phyloP scores from a whole-genome alignment of 2,888 invertebrate genomes.

The Apeira syringaria region DNA sequence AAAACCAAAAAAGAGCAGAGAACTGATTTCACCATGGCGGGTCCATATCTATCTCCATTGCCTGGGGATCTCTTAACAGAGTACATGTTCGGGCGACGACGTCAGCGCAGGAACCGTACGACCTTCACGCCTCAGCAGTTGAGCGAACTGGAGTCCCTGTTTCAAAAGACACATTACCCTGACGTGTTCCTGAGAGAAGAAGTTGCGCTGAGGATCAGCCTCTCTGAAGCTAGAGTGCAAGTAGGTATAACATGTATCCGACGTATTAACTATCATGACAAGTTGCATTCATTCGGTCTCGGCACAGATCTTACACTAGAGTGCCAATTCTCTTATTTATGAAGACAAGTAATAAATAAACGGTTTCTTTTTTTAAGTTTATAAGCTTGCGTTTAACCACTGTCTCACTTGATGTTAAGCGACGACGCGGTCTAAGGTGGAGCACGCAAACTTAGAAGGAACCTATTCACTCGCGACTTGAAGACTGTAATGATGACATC shows the following conservation, averaged over 20 bases:
- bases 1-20: neutral
- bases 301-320: too few species aligned
- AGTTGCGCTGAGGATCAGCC: slow-evolving; percentile 94
- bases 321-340: too few species aligned
- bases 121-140: slow-evolving; percentile 97
- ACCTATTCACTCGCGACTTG: too few species aligned
- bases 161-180: slow-evolving; percentile 97
- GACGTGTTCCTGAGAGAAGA: slow-evolving; percentile 95
- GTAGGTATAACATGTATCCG: slow-evolving; percentile 60
- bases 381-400: too few species aligned
- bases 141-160: slow-evolving; percentile 94
- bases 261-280: too few species aligned
- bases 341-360: too few species aligned
- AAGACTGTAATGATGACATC: too few species aligned
- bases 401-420: too few species aligned
- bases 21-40: slow-evolving; percentile 85
- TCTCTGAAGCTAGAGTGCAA: slow-evolving; percentile 97
- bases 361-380: too few species aligned
- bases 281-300: too few species aligned
- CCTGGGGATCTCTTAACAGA: slow-evolving; percentile 95
- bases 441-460: too few species aligned
- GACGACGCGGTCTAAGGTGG: too few species aligned
- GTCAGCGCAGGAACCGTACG: slow-evolving; percentile 95
- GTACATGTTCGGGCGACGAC: slow-evolving; percentile 95
- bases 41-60: slow-evolving; percentile 92